These are phyloP conservation scores for Periplaneta americana DNA, from an alignment of 1,140 invertebrate genomes.

Conservation along the genomic window DNA sequence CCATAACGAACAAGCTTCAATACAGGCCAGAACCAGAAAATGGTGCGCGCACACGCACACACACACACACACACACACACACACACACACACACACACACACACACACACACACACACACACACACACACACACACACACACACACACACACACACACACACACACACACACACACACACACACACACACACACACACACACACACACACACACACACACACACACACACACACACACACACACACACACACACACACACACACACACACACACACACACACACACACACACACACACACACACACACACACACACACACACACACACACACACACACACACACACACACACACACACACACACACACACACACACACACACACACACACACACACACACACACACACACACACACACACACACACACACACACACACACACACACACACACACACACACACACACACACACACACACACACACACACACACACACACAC, in stretches of 20 bases:
- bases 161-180: slow-evolving; percentile 22
- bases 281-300: slow-evolving; percentile 20
- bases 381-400: slow-evolving; percentile 19
- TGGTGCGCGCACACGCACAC: too few relatives aligned
- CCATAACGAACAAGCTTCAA: too few relatives aligned
- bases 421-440: slow-evolving; percentile 19
- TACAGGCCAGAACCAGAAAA: too few relatives aligned
- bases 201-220: slow-evolving; percentile 22
- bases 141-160: slow-evolving; percentile 22
- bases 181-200: slow-evolving; percentile 22
- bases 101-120: too few relatives aligned
- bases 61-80: too few relatives aligned
- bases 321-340: slow-evolving; percentile 21
- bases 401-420: slow-evolving; percentile 19
- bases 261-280: slow-evolving; percentile 22
- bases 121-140: slow-evolving; percentile 31
- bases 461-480: slow-evolving; percentile 19
- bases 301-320: slow-evolving; percentile 21
- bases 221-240: slow-evolving; percentile 21
- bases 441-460: slow-evolving; percentile 19
- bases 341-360: slow-evolving; percentile 21
- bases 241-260: slow-evolving; percentile 22
- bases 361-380: slow-evolving; percentile 20
- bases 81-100: too few relatives aligned
- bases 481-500: slow-evolving; percentile 19